Conservation (phyloP, 2,797 vertebrate genomes). For the Fistularia tabacaria region DNA sequence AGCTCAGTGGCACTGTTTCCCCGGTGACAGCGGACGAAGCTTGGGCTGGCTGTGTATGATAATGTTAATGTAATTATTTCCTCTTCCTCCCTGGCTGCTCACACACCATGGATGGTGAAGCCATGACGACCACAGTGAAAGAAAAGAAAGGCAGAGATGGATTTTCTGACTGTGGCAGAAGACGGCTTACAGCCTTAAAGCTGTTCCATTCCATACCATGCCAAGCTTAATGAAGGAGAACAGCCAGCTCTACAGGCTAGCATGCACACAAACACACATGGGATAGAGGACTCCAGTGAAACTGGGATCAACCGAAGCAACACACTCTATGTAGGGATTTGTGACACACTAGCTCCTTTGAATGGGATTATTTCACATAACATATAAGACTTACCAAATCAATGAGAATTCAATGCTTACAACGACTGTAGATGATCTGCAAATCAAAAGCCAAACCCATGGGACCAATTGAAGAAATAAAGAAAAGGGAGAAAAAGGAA, state of each 20-base stretch:
- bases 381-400: constrained; percentile 2
- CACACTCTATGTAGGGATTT: constrained; percentile 8
- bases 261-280: constrained; percentile 1
- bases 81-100: constrained; percentile 53
- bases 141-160: constrained; percentile 4
- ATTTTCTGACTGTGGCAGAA: constrained; percentile 13
- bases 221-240: constrained; percentile 15
- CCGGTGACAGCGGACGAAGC: constrained; percentile 36
- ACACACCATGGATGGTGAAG: constrained; percentile 26
- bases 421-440: not conserved
- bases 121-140: constrained; percentile 10
- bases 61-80: constrained; percentile 66
- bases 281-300: constrained; percentile 2
- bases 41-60: constrained; percentile 60
- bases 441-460: too few species aligned
- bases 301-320: constrained; percentile 9
- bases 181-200: constrained; percentile 19
- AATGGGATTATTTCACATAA: constrained; percentile 10
- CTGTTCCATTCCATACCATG: constrained; percentile 10
- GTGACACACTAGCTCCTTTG: constrained; percentile 9
- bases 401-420: not conserved
- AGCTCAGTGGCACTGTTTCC: constrained; percentile 25
- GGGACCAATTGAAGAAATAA: too few species aligned
- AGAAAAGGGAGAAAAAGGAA: too few species aligned
- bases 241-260: constrained; percentile 1